Conservation (phyloP, 2,113 vertebrate genomes). For the Podilymbus podiceps region DNA sequence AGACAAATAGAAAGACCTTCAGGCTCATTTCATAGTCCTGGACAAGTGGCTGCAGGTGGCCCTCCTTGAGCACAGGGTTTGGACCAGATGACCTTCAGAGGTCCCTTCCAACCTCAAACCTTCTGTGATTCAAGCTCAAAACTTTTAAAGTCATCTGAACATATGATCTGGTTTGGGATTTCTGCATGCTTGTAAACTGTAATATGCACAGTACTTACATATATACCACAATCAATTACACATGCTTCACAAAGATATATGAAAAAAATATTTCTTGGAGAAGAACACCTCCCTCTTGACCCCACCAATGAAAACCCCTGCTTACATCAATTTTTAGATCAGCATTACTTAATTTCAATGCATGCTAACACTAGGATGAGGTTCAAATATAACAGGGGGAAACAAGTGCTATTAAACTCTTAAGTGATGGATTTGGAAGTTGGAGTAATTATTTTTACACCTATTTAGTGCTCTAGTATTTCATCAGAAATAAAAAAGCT, state of each 20-base stretch:
- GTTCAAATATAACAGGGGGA: background rate
- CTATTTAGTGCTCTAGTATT: background rate
- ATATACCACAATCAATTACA: background rate
- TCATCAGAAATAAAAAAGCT: background rate
- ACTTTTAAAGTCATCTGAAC: background rate
- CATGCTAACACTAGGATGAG: background rate
- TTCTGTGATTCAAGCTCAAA: background rate
- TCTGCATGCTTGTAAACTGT: background rate
- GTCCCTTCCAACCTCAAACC: background rate
- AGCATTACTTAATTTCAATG: background rate
- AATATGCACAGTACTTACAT: background rate
- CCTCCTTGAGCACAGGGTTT: background rate
- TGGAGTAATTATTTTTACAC: background rate
- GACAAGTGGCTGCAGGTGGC: background rate
- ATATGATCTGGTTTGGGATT: background rate
- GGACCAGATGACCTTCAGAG: background rate
- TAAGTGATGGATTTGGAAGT: background rate
- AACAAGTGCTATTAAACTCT: background rate
- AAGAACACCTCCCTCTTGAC: too few relatives aligned
- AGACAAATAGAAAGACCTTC: background rate
- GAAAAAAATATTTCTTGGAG: background rate
- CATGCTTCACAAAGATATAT: background rate
- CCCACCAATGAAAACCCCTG: background rate
- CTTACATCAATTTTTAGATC: background rate
- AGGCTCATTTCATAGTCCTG: background rate